Conservation (phyloP, 2,113 vertebrate genomes). For the Rhabdomys dilectus region DNA sequence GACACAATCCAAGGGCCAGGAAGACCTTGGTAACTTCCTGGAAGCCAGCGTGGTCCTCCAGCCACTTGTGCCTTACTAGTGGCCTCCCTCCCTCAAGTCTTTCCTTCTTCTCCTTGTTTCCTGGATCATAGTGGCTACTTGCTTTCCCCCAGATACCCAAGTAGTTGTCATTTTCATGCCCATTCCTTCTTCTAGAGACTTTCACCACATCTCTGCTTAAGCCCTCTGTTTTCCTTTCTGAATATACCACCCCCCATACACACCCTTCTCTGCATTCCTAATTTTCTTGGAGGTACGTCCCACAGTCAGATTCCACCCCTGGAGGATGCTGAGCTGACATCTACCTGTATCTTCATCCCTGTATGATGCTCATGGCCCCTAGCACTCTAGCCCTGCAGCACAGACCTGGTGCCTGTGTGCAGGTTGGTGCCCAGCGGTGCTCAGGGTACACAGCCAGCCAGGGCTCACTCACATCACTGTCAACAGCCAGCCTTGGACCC, state of each 20-base stretch:
- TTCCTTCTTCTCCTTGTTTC: neutral
- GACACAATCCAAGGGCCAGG: neutral
- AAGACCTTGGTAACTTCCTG: neutral
- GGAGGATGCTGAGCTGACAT: neutral
- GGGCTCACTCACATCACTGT: fast-evolving
- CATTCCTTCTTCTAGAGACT: neutral
- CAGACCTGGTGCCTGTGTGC: fast-evolving
- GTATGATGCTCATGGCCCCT: neutral
- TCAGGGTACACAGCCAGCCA: fast-evolving
- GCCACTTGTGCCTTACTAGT: neutral
- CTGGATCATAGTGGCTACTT: neutral
- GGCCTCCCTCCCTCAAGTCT: neutral
- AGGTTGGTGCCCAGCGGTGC: neutral
- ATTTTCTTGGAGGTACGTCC: neutral
- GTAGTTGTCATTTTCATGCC: fast-evolving
- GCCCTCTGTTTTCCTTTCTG: neutral
- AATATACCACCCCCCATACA: too few species aligned
- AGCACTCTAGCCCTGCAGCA: neutral
- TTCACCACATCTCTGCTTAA: neutral
- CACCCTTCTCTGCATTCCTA: neutral
- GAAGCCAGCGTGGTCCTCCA: neutral
- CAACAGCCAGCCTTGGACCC: neutral
- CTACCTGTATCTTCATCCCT: neutral
- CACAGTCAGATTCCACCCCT: neutral
- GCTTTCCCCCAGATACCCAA: neutral